Base-by-base conservation (phyloP, 2,113 vertebrate species). In the Carlito syrichta region DNA sequence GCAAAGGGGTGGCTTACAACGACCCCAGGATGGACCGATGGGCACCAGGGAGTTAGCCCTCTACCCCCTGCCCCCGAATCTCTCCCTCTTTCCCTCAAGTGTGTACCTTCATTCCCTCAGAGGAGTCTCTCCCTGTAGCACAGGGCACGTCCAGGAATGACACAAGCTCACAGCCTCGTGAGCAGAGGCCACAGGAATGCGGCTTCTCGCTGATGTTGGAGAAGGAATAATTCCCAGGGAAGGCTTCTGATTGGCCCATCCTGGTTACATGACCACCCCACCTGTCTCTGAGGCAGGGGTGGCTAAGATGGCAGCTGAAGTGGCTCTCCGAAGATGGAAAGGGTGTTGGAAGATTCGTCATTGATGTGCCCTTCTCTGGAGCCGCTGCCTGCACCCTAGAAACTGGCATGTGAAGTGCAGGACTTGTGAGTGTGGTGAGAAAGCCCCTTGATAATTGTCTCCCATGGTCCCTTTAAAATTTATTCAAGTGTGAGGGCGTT, bases 181-280 rank as follows among this genome's bases (percentile, higher is more conserved):
- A 16, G 48, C 48, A 4, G 20, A 58, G 43, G 14, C 5, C 63
- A 77, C 45, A 78, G 56, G 40, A 81, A 71, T 79, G 63, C 16
- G 20, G 3, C 19, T 1, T 71, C 69, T 45, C 43, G 40, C 22
- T 6, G 27, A 48, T 35, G 43, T 38, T 52, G 52, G 77, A 69
- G 27, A 54, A 96, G 73, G 62, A 78, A 43, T 52, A 73, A 25
- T 13, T 62, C 63, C 81, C 56, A 74, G 84, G 71, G 69, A 81
- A 93, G 79, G 89, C 63, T 66, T 92, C 71, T 79, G 63, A 96
- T 71, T 74, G 85, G 73, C 40, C 32, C 16, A 48, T 14, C 20
- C 2, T 5, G 30, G 50, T 86, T 63, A 69, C 5, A 1, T 74
- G 62, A 25, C 60, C 69, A 40, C 19, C n/a, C n/a, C n/a, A n/a